Evolutionary conservation across 2,113 vertebrate species (phyloP).

Genomic region (Python bivittatus): DNA sequence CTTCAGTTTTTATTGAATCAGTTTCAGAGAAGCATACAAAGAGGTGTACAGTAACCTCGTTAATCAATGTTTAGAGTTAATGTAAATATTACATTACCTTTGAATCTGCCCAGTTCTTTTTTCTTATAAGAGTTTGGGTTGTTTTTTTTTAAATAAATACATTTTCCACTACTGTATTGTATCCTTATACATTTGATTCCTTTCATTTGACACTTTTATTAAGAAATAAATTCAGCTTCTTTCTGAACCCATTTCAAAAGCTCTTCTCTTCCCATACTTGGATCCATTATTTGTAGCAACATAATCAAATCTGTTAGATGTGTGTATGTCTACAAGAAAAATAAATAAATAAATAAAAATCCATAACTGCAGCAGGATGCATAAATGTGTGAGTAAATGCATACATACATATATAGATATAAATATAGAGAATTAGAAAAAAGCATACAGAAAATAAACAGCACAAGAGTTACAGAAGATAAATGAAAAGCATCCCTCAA

Average conservation of each 20-base stretch:
- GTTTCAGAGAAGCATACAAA: neutral
- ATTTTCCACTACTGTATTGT: neutral
- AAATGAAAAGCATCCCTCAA: neutral
- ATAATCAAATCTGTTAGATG: neutral
- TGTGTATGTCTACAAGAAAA: neutral
- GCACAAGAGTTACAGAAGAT: neutral
- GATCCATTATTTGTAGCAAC: neutral
- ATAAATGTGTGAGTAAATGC: neutral
- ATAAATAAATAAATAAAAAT: neutral
- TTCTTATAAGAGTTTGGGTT: neutral
- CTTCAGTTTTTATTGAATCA: neutral
- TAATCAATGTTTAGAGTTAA: neutral
- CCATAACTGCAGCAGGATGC: neutral
- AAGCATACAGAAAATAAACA: neutral
- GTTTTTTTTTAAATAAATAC: neutral
- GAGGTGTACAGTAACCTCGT: neutral
- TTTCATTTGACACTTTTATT: neutral
- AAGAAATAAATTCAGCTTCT: neutral
- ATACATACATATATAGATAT: neutral
- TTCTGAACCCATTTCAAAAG: neutral
- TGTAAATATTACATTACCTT: neutral
- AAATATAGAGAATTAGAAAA: neutral
- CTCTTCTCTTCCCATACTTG: neutral
- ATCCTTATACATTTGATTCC: neutral
- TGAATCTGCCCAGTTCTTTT: neutral